Percentiles rank a stretch among this genome's conserved stretches.
Evolutionary conservation across 2,113 vertebrate species (phyloP).

Genomic region (Melanostigma gelatinosum): DNA sequence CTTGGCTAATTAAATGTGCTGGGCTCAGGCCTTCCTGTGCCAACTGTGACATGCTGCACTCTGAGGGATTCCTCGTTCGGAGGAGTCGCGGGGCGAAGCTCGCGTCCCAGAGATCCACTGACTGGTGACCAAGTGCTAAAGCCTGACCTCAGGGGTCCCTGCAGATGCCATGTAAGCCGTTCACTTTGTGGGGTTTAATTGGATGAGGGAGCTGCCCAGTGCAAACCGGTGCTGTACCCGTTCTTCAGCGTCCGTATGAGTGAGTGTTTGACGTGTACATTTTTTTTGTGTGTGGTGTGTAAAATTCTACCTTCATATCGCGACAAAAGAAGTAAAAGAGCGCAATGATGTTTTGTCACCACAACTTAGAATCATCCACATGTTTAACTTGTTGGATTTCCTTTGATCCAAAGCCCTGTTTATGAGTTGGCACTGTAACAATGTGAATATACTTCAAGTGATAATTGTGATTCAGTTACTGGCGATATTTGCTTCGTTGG

Average conservation of each 20-base stretch:
- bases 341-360: too few species aligned
- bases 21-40: conserved; percentile 64
- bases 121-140: neutral
- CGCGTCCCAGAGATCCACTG: conserved; percentile 13
- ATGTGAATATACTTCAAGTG: too few species aligned
- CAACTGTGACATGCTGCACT: conserved; percentile 67
- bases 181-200: neutral
- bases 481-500: neutral
- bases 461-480: neutral
- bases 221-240: conserved; percentile 2
- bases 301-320: neutral
- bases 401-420: too few species aligned
- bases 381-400: too few species aligned
- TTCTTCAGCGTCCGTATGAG: neutral
- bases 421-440: too few species aligned
- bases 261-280: neutral
- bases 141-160: conserved; percentile 11
- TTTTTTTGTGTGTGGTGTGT: neutral
- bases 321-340: too few species aligned
- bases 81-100: conserved; percentile 22
- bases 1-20: conserved; percentile 70
- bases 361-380: too few species aligned
- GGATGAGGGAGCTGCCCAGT: neutral
- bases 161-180: neutral
- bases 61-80: conserved; percentile 57